A percentile compares a stretch with the other conserved stretches of the same genome.
These are phyloP conservation scores for Pegea sp. DNA, from an alignment of 23 tunicate species.

Conservation along the genomic window DNA sequence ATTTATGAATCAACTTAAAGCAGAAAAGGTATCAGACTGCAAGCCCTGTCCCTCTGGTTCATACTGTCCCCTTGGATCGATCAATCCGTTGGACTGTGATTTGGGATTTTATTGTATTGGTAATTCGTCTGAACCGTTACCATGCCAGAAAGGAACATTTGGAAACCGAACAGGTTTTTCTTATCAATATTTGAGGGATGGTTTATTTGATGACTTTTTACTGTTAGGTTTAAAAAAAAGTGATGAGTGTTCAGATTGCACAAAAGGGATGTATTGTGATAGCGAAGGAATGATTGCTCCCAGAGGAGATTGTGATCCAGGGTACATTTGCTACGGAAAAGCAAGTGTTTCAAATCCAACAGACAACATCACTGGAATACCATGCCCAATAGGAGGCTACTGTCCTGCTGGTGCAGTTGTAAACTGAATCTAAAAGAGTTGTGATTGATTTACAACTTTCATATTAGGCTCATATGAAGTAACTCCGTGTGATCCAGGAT, in stretches of 20 bases:
- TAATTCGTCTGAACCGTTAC: conserved; percentile 16
- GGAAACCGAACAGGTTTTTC: conserved; percentile 10
- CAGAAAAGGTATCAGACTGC: conserved; percentile 31
- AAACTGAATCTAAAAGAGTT: neutral
- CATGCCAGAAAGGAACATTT: conserved; percentile 95
- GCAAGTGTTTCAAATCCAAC: conserved; percentile 47
- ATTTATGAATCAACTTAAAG: conserved; percentile 9
- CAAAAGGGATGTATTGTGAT: conserved; percentile 69
- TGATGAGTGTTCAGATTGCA: conserved; percentile 51
- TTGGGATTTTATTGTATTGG: conserved; percentile 64
- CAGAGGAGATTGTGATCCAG: conserved; percentile 73
- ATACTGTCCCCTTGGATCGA: conserved; percentile 52
- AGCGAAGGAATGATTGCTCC: conserved; percentile 57
- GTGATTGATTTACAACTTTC: neutral
- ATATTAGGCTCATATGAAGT: conserved; percentile 28
- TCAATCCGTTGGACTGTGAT: conserved; percentile 14
- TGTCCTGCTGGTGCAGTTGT: conserved; percentile 32
- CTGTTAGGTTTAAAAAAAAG: conserved; percentile 16
- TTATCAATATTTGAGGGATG: too few relatives aligned
- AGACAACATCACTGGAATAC: conserved; percentile 27
- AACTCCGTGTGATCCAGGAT: conserved; percentile 36
- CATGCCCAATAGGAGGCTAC: conserved; percentile 64
- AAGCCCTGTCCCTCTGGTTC: conserved; percentile 36
- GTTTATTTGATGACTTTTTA: too few relatives aligned
- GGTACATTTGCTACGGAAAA: conserved; percentile 47